These are phyloP conservation scores for Amazona ochrocephala DNA, from an alignment of 2,797 vertebrate species.

Conservation along the genomic window DNA sequence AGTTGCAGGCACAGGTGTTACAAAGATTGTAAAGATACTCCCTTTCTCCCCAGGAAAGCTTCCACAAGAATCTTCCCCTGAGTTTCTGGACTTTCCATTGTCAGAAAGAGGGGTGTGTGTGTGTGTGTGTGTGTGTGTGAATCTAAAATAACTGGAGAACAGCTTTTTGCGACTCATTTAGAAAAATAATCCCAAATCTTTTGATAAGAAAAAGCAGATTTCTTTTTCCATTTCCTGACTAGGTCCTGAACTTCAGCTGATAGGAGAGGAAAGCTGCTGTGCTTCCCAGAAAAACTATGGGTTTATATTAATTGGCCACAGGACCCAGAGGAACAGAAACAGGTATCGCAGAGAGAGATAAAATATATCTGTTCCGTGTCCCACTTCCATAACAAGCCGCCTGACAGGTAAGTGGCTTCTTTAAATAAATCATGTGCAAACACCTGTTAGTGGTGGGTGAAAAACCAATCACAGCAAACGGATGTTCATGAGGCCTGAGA, in stretches of 20 bases:
- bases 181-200: neutral
- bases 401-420: neutral
- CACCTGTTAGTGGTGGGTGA: neutral
- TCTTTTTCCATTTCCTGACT: neutral
- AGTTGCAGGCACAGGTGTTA: neutral
- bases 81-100: neutral
- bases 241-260: neutral
- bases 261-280: neutral
- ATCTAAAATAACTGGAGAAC: neutral
- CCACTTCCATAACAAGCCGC: fast-evolving
- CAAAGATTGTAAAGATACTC: neutral
- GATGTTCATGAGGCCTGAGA: neutral
- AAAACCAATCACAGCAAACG: neutral
- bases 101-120: neutral
- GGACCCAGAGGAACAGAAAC: neutral
- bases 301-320: neutral
- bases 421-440: neutral
- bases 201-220: fast-evolving
- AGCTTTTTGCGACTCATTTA: neutral
- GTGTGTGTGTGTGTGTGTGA: too few relatives aligned
- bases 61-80: neutral
- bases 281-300: neutral
- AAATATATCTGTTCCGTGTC: neutral
- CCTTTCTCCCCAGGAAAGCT: neutral
- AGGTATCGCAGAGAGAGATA: neutral